Evolutionary conservation across 2,797 vertebrate species (phyloP), one percentile per base, ranked within the genome.

Genomic region (Enteromius treurensis): DNA sequence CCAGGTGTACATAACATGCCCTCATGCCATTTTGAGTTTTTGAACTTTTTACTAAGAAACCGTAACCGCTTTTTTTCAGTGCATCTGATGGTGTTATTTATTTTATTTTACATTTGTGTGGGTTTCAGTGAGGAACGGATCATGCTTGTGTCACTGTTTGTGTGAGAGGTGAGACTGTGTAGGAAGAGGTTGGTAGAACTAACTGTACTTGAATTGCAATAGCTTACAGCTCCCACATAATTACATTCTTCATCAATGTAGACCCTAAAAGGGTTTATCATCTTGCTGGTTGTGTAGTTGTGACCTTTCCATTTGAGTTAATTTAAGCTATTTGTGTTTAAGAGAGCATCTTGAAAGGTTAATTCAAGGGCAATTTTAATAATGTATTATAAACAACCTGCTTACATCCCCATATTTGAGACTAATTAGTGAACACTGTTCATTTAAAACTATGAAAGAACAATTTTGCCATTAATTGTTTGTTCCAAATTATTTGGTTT

Each of bases 171-270:
- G 73, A 75, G 34, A 45, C 17, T 68, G 73, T 77, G 81, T 82
- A 49, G 81, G 81, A 42, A 68, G 77, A 79, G 62, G 34, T 55
- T 55, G 80, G 9, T 65, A 67, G 62, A 82, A 76, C 60, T 76
- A 67, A 76, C 71, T 76, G 70, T 82, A 76, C 80, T 67, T 76
- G 47, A 80, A 71, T 55, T 60, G 67, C 64, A 29, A 77, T 76
- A 45, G 26, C 73, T 58, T 42, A 45, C 49, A 45, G 62, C 34
- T 82, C 73, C 17, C 32, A 67, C 81, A 76, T 67, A 77, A 82
- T 82, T 82, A 68, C 34, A 47, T 74, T 76, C 62, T 68, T 67
- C 77, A 68, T 79, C 64, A 11, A 5, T 65, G 19, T 58, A 26
- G 23, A 82, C 73, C 71, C 73, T 67, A 77, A 58, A 82, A 68